Evolutionary conservation across 2,113 vertebrate species (phyloP), one percentile per base, ranked within the genome.

Genomic region (Caretta caretta): DNA sequence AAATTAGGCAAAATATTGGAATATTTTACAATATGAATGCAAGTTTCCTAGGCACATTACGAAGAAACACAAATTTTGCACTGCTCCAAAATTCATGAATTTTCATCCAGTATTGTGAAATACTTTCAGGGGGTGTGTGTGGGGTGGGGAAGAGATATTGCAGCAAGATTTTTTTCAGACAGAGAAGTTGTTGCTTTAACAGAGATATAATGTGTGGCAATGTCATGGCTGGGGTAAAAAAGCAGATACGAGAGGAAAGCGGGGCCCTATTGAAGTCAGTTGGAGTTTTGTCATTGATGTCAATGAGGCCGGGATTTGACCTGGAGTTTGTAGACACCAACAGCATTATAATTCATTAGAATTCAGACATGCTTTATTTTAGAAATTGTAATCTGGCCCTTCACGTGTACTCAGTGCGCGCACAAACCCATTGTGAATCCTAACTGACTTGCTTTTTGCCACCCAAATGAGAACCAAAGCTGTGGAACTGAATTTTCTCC

Each of bases 311-410:
- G 81, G 87, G 65, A 96, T 53, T 96, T 96, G 95, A 92, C 80
- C 90, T 88, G 83, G 93, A 88, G 65, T 92, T 94, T 96, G 80
- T 90, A 35, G 80, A 84, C 80, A 87, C 69, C 93, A 91, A 96
- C 11, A 42, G 54, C 88, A 53, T 89, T 84, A 42, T 3, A 89
- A 85, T n/a, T n/a, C n/a, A n/a, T n/a, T n/a, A 92, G 93, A 88
- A 96, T 97, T 97, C 93, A 91, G 78, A 88, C 50, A 57, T 12
- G 88, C 81, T 46, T 42, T 91, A 25, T 91, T 95, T 96, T 93
- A 88, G 92, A 80, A 75, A 86, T 69, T 65, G 14, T 65, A 9
- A 69, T 20, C 65, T 19, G 17, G 35, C 16, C 35, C 35, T 69
- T 69, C 35, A 69, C 0, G 0, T 93, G 72, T 65, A 80, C 91